Evolutionary conservation across 2,797 vertebrate genomes (phyloP).

Genomic region (Poecile montanus): DNA sequence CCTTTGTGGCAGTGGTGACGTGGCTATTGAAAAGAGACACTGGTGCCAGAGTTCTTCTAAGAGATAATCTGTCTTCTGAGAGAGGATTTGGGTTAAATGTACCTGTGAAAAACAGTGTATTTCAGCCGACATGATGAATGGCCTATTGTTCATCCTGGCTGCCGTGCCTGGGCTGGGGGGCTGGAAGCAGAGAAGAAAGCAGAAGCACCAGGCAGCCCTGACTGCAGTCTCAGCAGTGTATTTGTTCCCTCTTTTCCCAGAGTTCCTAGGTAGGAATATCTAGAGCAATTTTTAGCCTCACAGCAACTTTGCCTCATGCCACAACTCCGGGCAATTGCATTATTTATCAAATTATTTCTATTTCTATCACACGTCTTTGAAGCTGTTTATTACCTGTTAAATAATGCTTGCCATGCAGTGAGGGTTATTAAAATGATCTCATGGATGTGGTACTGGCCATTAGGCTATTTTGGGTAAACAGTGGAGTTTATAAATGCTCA

Average conservation of each 20-base stretch:
- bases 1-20: slow-evolving; percentile 67
- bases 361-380: background rate
- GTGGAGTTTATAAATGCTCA: background rate
- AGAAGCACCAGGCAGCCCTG: background rate
- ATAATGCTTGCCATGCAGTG: background rate
- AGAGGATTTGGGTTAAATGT: slow-evolving; percentile 68
- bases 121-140: slow-evolving; percentile 50
- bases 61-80: slow-evolving; percentile 68
- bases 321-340: background rate
- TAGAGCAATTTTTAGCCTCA: slow-evolving; percentile 8
- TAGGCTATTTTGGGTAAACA: slow-evolving; percentile 1
- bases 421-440: slow-evolving; percentile 30
- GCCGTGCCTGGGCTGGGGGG: background rate
- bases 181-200: background rate
- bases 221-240: background rate
- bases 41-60: slow-evolving; percentile 61
- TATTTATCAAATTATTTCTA: slow-evolving; percentile 51
- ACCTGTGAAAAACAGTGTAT: slow-evolving; percentile 47
- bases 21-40: slow-evolving; percentile 55
- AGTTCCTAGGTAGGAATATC: background rate
- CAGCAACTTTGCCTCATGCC: background rate
- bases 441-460: background rate
- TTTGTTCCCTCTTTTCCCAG: background rate
- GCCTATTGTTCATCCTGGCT: background rate
- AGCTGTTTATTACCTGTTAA: slow-evolving; percentile 20